Evolutionary conservation across 2,888 invertebrate species (phyloP), one percentile per base, ranked within the genome.

Genomic region (Drosophila rubida): DNA sequence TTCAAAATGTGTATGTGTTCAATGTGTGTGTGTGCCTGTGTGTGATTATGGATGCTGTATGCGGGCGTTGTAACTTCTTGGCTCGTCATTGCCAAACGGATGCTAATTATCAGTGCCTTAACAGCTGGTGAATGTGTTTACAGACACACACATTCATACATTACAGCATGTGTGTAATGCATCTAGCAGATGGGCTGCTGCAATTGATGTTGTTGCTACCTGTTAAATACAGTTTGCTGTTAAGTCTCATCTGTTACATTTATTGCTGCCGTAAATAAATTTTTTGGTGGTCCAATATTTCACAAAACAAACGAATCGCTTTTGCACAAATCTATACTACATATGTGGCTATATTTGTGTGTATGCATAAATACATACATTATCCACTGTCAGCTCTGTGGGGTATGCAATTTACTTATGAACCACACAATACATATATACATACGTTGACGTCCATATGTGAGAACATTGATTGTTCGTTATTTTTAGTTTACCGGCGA

Each of bases 41-140:
- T 27, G 16, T n/a, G n/a, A 9, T 19, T 22, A 19, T 30, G 14
- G 23, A 57, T 57, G 63, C 57, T 23, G 23, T 23, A 57, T 57
- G 63, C 57, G 37, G 63, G 49, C 27, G 63, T 42, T 44, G 32
- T 16, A 44, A 49, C 27, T 37, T 51, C 57, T 37, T 19, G 39
- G 19, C 8, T 53, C 27, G 35, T 54, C 57, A 62, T 41, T 62
- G 57, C 44, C 55, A 50, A 62, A 57, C 39, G 45, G 57, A 49
- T 54, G 44, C 42, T 44, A 37, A 50, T 62, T 57, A 62, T 57
- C 57, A 49, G 49, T 22, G 41, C 27, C 13, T 22, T 14, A 54
- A 54, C 54, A 44, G 44, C 54, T 54, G 42, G 8, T 39, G 19
- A 53, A 53, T 42, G 27, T 14, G 54, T 9, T 25, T 42, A 32